Evolutionary conservation across 2,888 invertebrate species (phyloP).

Genomic region (Caenorhabditis sp.): DNA sequence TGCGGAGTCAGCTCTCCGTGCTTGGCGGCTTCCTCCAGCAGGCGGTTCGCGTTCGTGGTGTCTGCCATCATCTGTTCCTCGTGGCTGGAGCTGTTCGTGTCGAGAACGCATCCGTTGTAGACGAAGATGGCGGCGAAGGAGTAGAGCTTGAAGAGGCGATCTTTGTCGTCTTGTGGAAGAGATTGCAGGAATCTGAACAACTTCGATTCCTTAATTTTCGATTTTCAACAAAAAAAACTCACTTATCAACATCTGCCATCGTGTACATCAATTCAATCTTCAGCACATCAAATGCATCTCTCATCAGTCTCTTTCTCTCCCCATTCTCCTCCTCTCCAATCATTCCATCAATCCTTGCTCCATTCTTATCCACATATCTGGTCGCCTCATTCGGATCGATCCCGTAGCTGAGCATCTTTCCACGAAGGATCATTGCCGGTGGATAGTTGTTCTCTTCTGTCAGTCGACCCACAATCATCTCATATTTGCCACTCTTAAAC

Average conservation of each 20-base stretch:
- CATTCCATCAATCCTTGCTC: slow-evolving; percentile 2
- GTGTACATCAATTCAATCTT: slow-evolving; percentile 56
- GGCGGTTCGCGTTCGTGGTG: slow-evolving; percentile 41
- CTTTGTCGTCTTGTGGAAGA: slow-evolving; percentile 33
- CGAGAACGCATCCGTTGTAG: slow-evolving; percentile 63
- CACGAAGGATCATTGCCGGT: slow-evolving; percentile 58
- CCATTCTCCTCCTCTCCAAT: slow-evolving; percentile 34
- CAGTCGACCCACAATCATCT: slow-evolving; percentile 32
- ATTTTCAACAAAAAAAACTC: background rate
- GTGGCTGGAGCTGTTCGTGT: slow-evolving; percentile 31
- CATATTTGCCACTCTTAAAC: slow-evolving; percentile 54
- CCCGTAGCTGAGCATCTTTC: slow-evolving; percentile 55
- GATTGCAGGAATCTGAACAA: slow-evolving; percentile 34
- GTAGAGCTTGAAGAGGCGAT: slow-evolving; percentile 39
- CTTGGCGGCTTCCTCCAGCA: slow-evolving; percentile 38
- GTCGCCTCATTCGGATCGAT: slow-evolving; percentile 40
- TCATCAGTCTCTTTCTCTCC: slow-evolving; percentile 29
- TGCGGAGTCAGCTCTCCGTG: slow-evolving; percentile 48
- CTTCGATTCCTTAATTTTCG: background rate
- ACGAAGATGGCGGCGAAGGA: slow-evolving; percentile 53
- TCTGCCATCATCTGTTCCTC: slow-evolving; percentile 66
- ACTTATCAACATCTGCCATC: slow-evolving; percentile 48
- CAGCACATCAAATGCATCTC: slow-evolving; percentile 55
- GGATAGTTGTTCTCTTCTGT: slow-evolving; percentile 23
- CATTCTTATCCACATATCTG: slow-evolving; percentile 32